Percentiles rank a stretch among this genome's conserved stretches.
Conservation (phyloP, 2,888 invertebrate species). For the Cistogaster globosa region DNA sequence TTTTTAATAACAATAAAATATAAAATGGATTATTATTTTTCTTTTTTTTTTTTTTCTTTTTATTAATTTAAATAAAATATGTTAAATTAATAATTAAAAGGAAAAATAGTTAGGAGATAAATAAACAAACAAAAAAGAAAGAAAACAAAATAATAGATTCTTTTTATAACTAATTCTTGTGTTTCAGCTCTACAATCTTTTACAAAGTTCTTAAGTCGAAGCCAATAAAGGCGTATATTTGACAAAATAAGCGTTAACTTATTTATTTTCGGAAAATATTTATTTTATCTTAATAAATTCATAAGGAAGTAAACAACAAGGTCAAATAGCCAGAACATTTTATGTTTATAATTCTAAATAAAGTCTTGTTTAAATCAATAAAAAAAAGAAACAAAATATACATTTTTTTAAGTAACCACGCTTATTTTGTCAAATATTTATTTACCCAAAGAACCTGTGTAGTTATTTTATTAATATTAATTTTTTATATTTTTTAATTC, state of each 20-base stretch:
- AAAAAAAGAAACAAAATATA: slow-evolving; percentile 8
- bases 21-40: slow-evolving; percentile 46
- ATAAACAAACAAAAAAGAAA: slow-evolving; percentile 23
- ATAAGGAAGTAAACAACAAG: slow-evolving; percentile 23
- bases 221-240: slow-evolving; percentile 33
- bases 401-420: neutral
- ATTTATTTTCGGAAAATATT: slow-evolving; percentile 22
- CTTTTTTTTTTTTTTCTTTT: slow-evolving; percentile 41
- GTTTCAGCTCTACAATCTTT: slow-evolving; percentile 54
- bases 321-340: slow-evolving; percentile 8
- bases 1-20: slow-evolving; percentile 65
- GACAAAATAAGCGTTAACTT: slow-evolving; percentile 32
- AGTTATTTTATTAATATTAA: neutral
- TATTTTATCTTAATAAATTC: slow-evolving; percentile 15
- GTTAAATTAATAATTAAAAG: slow-evolving; percentile 56
- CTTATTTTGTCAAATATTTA: slow-evolving; percentile 45
- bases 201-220: slow-evolving; percentile 38
- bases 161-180: slow-evolving; percentile 60
- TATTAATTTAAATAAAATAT: slow-evolving; percentile 62
- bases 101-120: slow-evolving; percentile 42
- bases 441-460: slow-evolving; percentile 11
- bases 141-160: slow-evolving; percentile 11
- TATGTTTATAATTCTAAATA: slow-evolving; percentile 27
- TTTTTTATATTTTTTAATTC: slow-evolving; percentile 28
- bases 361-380: slow-evolving; percentile 37